Base-by-base conservation (phyloP, 2,113 vertebrate genomes). In the Panthera uncia region DNA sequence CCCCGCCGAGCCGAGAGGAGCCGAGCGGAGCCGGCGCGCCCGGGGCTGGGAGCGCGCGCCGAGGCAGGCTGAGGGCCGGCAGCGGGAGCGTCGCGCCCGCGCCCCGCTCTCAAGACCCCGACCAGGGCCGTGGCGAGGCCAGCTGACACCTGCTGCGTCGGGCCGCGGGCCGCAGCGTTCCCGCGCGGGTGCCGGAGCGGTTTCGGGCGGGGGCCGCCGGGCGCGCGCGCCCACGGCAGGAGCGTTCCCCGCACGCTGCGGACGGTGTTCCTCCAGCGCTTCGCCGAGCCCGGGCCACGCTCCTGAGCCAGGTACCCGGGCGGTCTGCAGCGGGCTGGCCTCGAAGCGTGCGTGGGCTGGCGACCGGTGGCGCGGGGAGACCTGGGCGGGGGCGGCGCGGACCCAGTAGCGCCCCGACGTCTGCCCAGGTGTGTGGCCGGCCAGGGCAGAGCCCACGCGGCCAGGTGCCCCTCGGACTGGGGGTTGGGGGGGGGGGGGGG, bases 131-230 rank as follows among this genome's bases (percentile, higher is more conserved):
- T 31, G 29, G 13, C 27, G 19, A 73, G 66, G 76, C 78, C 45
- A 27, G 41, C 66, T 52, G 76, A 68, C 95, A 97, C 97, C 97
- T 98, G 97, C 98, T 95, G 98, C 94, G 74, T 38, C 52, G 83
- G 57, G 48, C 66, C 76, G 25, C 71, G 1, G 55, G 82, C 15
- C 50, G 36, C 71, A 9, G 50, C 80, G 78, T 23, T 45, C 33
- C 79, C 50, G 63, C 93, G 61, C 38, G 65, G 87, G 0, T 16
- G 23, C 63, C 68, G 0, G 45, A 36, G 83, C 23, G 45, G n/a
- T 38, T 78, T 48, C 29, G 65, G 71, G 74, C 50, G 1, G 16
- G 57, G 65, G 68, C 68, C 29, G 48, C n/a, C 48, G 9, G 27
- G 61, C 68, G 63, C 96, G 63, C 96, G 86, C 76, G 14, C 55